These are phyloP conservation scores for Temnothorax unifasciatus DNA, from an alignment of 2,888 invertebrate genomes.

Conservation along the genomic window DNA sequence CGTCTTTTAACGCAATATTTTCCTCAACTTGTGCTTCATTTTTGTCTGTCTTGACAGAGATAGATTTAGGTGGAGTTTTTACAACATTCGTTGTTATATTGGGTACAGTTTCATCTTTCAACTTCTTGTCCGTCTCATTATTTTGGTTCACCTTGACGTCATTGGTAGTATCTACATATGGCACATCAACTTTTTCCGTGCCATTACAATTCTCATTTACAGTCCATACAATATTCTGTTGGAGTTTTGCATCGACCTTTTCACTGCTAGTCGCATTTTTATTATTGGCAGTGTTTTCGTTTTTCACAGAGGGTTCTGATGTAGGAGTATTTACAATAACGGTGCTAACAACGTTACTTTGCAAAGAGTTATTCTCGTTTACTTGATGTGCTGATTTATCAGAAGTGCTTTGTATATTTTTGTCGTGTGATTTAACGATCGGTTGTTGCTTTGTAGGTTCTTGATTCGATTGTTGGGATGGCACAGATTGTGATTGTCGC, in stretches of 20 bases:
- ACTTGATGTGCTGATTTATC: slow-evolving; percentile 75
- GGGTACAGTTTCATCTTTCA: slow-evolving; percentile 73
- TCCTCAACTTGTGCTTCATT: slow-evolving; percentile 65
- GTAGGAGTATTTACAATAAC: slow-evolving; percentile 80
- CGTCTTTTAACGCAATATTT: slow-evolving; percentile 55
- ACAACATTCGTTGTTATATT: slow-evolving; percentile 71
- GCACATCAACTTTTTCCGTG: slow-evolving; percentile 76
- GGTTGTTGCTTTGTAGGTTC: slow-evolving; percentile 70
- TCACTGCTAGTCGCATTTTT: slow-evolving; percentile 62
- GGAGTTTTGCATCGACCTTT: slow-evolving; percentile 78
- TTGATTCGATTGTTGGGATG: slow-evolving; percentile 84
- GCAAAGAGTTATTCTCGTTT: slow-evolving; percentile 74
- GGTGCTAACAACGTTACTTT: slow-evolving; percentile 79
- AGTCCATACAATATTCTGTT: slow-evolving; percentile 78
- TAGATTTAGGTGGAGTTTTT: slow-evolving; percentile 72
- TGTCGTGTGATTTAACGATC: slow-evolving; percentile 73
- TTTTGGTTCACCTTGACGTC: slow-evolving; percentile 81
- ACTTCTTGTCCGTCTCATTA: slow-evolving; percentile 76
- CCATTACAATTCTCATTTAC: slow-evolving; percentile 77
- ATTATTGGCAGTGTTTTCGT: slow-evolving; percentile 71
- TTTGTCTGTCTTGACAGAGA: slow-evolving; percentile 53
- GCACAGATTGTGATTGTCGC: slow-evolving; percentile 81
- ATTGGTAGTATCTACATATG: slow-evolving; percentile 80
- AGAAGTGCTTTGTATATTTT: slow-evolving; percentile 74
- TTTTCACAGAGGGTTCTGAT: slow-evolving; percentile 74